phyloP scores from a whole-genome alignment of 2,797 vertebrate genomes.

The Melopsittacus undulatus region DNA sequence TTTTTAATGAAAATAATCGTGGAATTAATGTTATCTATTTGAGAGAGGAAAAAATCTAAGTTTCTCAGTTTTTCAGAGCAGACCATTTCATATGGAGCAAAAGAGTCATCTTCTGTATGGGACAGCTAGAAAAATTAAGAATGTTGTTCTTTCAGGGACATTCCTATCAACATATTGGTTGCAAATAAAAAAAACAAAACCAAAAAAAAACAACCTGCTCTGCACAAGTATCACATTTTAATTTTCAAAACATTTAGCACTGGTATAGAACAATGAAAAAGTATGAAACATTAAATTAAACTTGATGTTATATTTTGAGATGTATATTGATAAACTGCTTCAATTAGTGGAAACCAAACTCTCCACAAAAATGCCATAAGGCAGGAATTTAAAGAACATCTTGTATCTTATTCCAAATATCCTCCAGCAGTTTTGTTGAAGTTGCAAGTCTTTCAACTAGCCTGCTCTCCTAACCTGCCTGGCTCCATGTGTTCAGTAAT shows the following conservation, averaged over 20 bases:
- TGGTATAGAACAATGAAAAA: neutral
- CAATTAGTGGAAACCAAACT: neutral
- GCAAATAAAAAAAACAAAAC: neutral
- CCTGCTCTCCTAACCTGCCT: neutral
- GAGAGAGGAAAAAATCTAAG: accelerated
- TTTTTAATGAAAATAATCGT: neutral
- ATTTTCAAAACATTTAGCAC: neutral
- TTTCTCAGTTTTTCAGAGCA: neutral
- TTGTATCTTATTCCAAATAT: neutral
- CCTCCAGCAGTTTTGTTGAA: neutral
- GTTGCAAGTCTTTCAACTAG: neutral
- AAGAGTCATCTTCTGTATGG: neutral
- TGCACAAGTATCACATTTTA: neutral
- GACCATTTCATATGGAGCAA: neutral
- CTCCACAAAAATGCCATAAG: neutral
- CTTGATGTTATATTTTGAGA: neutral
- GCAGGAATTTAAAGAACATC: neutral
- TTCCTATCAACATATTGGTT: neutral
- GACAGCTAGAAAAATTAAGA: neutral
- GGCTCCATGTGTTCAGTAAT: neutral
- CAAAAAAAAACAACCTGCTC: neutral
- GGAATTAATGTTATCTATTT: neutral
- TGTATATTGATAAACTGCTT: neutral
- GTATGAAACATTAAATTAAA: neutral
- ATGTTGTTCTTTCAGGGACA: neutral